Evolutionary conservation across 2,113 vertebrate species (phyloP).

Genomic region (Strix aluco): DNA sequence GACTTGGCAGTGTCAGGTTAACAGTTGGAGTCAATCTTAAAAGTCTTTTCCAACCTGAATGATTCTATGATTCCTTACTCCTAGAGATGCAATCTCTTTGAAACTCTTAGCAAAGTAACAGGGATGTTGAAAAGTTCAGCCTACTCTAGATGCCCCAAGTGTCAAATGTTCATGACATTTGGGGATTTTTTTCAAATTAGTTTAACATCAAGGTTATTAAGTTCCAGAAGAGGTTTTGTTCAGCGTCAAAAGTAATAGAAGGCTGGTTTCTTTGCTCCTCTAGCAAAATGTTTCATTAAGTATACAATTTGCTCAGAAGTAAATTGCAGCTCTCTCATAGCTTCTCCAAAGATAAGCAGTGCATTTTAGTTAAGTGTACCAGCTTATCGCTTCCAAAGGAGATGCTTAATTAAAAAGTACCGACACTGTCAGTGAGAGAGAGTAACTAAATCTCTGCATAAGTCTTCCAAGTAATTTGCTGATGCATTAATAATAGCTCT

Average conservation of each 20-base stretch:
- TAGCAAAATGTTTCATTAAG: not conserved
- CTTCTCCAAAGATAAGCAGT: not conserved
- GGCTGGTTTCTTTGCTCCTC: not conserved
- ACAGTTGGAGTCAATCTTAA: not conserved
- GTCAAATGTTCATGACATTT: not conserved
- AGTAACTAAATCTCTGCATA: not conserved
- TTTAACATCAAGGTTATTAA: not conserved
- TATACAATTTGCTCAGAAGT: not conserved
- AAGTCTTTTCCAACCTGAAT: not conserved
- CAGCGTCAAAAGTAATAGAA: not conserved
- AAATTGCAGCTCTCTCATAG: not conserved
- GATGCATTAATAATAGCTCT: not conserved
- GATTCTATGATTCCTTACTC: not conserved
- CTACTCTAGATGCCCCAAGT: not conserved
- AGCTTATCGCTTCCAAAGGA: not conserved
- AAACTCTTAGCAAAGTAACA: not conserved
- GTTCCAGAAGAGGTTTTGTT: not conserved
- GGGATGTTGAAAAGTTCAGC: not conserved
- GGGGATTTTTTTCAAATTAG: not conserved
- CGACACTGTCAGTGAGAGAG: not conserved
- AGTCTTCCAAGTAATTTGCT: not conserved
- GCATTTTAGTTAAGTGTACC: not conserved
- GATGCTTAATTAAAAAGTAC: not conserved
- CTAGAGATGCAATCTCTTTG: not conserved
- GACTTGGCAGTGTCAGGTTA: not conserved